Evolutionary conservation across 2,888 invertebrate genomes (phyloP), one percentile per base, ranked within the genome.

Genomic region (Napeogenes sylphis): DNA sequence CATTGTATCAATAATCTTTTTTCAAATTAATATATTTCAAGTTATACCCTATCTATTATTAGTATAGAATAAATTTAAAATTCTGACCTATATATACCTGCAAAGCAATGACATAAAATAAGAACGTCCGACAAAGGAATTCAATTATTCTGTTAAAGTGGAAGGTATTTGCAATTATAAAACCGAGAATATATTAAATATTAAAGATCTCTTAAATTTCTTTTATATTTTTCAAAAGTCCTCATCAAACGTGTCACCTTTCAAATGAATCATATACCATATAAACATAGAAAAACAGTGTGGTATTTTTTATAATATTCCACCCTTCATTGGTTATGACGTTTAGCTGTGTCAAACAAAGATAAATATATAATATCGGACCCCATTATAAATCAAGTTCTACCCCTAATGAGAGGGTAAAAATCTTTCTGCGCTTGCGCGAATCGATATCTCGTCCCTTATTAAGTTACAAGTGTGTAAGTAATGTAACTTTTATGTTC

Each of bases 351-450:
- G 61, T 63, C 45, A 61, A 71, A 81, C 66, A 67, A 74, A 70
- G 79, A 80, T 51, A 69, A 56, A 65, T 64, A 62, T 64, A 68
- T 45, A 58, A 13, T 46, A 47, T 61, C 32, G 56, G 47, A 66
- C 67, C 70, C 65, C 61, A 62, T 68, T 71, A 70, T 63, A 66
- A 71, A 73, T 46, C 64, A 70, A 73, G 63, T 68, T 69, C 73
- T 72, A 63, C 79, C 83, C 82, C 71, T 75, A 69, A 71, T 53
- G 47, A 46, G 64, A 68, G 69, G 70, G 68, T 67, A 59, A 79
- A 76, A 76, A 70, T 65, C 71, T 74, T 75, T 73, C 70, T 77
- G 84, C 90, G 90, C 90, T 73, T 86, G 86, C 90, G 90, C 79
- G 76, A 85, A 90, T 90, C 90, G 81, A 90, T 90, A 89, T 77